Conservation (phyloP, 2,888 invertebrate genomes). For the Torymus texanus region DNA sequence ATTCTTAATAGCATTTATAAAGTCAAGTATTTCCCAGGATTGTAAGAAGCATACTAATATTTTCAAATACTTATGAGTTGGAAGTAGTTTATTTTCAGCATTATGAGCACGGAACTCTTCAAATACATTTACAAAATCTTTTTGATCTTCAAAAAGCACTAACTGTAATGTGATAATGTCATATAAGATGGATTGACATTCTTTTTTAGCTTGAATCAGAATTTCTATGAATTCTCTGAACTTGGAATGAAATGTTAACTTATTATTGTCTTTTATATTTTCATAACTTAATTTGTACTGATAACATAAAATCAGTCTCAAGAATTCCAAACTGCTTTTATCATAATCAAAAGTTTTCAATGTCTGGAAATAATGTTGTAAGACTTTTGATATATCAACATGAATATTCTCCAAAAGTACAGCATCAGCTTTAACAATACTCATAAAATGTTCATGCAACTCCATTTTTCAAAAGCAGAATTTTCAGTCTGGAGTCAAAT, state of each 20-base stretch:
- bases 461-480: constrained; percentile 60
- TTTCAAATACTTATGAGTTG: constrained; percentile 58
- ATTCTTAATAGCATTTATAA: constrained; percentile 37
- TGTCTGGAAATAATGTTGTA: constrained; percentile 32
- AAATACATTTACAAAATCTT: constrained; percentile 56
- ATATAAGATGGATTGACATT: constrained; percentile 53
- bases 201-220: constrained; percentile 27
- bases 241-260: neutral
- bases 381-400: neutral
- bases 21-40: constrained; percentile 57
- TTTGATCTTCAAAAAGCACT: constrained; percentile 56
- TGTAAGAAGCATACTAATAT: constrained; percentile 63
- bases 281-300: constrained; percentile 47
- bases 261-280: neutral
- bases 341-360: neutral
- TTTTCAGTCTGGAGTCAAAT: no score
- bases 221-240: constrained; percentile 35
- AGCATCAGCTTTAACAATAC: constrained; percentile 57
- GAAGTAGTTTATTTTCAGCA: constrained; percentile 1
- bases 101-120: constrained; percentile 56
- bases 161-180: constrained; percentile 65
- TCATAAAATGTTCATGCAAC: constrained; percentile 63
- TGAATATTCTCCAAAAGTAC: constrained; percentile 58
- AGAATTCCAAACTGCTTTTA: constrained; percentile 27
- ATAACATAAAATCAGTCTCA: constrained; percentile 48